Evolutionary conservation across 2,113 vertebrate species (phyloP).

Genomic region (Alectura lathami): DNA sequence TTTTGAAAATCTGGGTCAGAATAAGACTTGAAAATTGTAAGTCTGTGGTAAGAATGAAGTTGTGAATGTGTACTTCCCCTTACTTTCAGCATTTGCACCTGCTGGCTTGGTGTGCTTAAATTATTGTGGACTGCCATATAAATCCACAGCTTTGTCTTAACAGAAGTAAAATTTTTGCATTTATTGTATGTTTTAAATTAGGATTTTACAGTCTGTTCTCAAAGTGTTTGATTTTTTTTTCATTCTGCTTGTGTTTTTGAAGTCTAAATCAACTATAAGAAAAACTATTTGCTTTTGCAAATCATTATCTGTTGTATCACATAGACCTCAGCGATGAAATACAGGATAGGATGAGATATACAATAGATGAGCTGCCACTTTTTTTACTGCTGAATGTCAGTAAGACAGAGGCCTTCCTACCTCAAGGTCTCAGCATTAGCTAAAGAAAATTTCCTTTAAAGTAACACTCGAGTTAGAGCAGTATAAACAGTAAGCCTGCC

Average conservation of each 20-base stretch:
- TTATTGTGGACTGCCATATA: not conserved
- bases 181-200: not conserved
- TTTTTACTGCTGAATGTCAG: slow-evolving; percentile 18
- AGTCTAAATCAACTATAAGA: not conserved
- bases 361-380: slow-evolving; percentile 35
- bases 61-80: not conserved
- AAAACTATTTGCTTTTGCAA: not conserved
- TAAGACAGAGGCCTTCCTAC: slow-evolving; percentile 39
- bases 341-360: not conserved
- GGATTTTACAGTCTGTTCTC: not conserved
- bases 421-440: slow-evolving; percentile 38
- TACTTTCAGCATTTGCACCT: not conserved
- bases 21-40: not conserved
- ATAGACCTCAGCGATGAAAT: not conserved
- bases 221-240: not conserved
- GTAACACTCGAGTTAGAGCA: slow-evolving; percentile 54
- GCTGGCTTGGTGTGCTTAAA: not conserved
- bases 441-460: slow-evolving; percentile 51
- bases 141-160: not conserved
- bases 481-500: slow-evolving; percentile 54
- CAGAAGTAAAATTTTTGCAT: not conserved
- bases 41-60: not conserved
- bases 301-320: not conserved
- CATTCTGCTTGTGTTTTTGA: not conserved
- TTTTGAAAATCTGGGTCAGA: not conserved